Percentiles rank a stretch among this genome's conserved stretches.
These are phyloP conservation scores for Hesperophylax magnus DNA, from an alignment of 1,140 invertebrate species.

Conservation along the genomic window DNA sequence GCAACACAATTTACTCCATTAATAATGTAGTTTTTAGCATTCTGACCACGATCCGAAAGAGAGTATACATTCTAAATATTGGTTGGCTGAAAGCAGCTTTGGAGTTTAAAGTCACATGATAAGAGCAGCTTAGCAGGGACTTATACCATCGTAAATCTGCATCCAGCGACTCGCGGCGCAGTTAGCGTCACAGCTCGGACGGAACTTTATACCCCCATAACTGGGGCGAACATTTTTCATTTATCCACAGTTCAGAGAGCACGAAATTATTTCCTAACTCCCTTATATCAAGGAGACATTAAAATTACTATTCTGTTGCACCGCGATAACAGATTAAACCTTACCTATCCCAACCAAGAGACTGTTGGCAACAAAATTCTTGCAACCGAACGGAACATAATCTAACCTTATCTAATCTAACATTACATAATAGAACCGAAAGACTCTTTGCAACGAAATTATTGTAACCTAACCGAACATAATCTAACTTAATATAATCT, in stretches of 20 bases:
- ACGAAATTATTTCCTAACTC: not conserved
- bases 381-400: no score
- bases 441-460: no score
- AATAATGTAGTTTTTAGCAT: no score
- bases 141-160: slow-evolving; percentile 11
- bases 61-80: not conserved
- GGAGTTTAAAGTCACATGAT: not conserved
- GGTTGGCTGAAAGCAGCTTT: not conserved
- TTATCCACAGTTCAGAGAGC: slow-evolving; percentile 14
- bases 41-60: no score
- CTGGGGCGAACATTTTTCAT: slow-evolving; percentile 19
- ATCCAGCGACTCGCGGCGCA: not conserved
- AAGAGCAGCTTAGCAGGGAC: slow-evolving; percentile 1
- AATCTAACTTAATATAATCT: no score
- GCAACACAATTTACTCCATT: no score
- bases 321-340: no score
- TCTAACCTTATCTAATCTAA: no score
- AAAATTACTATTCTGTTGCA: not conserved
- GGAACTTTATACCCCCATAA: not conserved
- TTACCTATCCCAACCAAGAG: no score
- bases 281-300: not conserved
- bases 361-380: no score
- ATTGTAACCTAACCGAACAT: no score
- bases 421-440: no score
- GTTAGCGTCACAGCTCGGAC: not conserved